Percentiles rank a stretch among this genome's conserved stretches.
Conservation (phyloP, 2,888 invertebrate genomes). For the Xanthia togata region DNA sequence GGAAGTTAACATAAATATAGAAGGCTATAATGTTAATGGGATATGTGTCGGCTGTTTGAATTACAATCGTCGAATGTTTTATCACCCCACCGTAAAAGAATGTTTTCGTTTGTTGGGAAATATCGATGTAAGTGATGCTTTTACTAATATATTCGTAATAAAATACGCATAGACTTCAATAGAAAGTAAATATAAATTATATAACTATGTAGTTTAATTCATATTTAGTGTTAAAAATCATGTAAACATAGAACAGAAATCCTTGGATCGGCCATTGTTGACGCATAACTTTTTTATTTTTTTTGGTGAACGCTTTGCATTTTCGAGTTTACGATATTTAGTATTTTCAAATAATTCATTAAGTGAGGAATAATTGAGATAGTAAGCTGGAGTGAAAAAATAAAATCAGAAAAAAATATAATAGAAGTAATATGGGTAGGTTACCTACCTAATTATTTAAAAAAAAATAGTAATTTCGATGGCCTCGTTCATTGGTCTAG, state of each 20-base stretch:
- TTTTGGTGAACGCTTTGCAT: not conserved
- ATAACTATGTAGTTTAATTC: conserved; percentile 58
- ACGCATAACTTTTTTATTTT: conserved; percentile 42
- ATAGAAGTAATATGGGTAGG: no score
- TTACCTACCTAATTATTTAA: no score
- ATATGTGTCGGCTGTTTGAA: conserved; percentile 87
- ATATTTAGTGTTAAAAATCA: conserved; percentile 60
- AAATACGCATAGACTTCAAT: not conserved
- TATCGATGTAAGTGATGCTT: conserved; percentile 83
- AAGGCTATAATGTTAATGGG: conserved; percentile 88
- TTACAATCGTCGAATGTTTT: conserved; percentile 85
- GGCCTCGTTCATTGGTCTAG: no score
- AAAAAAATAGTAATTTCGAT: no score
- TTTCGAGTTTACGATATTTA: not conserved
- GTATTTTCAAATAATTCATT: not conserved
- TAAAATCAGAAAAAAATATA: not conserved
- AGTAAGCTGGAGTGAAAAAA: not conserved
- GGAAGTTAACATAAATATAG: conserved; percentile 88
- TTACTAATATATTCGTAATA: not conserved
- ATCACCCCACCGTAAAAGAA: conserved; percentile 76
- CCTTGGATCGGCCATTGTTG: conserved; percentile 80
- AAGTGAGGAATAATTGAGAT: not conserved
- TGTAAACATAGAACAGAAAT: conserved; percentile 83
- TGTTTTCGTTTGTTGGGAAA: conserved; percentile 81
- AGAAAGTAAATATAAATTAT: not conserved